Conservation (phyloP, 2,797 vertebrate species). For the Trachops cirrhosus region DNA sequence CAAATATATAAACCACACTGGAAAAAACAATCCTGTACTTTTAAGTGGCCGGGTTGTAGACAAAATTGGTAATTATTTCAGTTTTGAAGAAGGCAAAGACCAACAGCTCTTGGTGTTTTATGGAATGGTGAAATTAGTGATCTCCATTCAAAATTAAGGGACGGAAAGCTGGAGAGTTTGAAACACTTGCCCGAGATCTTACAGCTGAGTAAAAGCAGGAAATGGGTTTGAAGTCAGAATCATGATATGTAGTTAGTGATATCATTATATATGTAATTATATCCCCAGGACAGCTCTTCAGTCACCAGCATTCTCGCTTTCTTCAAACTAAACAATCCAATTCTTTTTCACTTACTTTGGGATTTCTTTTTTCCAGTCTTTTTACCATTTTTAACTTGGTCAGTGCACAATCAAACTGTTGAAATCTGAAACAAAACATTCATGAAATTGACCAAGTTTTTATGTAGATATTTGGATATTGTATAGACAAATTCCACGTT, state of each 20-base stretch:
- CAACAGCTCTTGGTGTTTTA: neutral
- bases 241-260: fast-evolving
- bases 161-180: neutral
- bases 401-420: neutral
- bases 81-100: neutral
- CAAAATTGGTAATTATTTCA: neutral
- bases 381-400: neutral
- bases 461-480: neutral
- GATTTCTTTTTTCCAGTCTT: neutral
- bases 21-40: neutral
- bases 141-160: neutral
- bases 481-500: neutral
- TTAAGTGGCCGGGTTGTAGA: neutral
- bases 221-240: neutral
- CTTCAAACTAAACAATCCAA: neutral
- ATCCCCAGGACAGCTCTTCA: neutral
- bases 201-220: neutral
- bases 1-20: neutral
- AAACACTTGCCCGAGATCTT: neutral
- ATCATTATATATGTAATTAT: neutral
- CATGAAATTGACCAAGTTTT: neutral
- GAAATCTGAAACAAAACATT: neutral
- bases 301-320: neutral
- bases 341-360: neutral
- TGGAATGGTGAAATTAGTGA: neutral